phyloP scores from a whole-genome alignment of 2,113 vertebrate species.

The Chauna torquata region DNA sequence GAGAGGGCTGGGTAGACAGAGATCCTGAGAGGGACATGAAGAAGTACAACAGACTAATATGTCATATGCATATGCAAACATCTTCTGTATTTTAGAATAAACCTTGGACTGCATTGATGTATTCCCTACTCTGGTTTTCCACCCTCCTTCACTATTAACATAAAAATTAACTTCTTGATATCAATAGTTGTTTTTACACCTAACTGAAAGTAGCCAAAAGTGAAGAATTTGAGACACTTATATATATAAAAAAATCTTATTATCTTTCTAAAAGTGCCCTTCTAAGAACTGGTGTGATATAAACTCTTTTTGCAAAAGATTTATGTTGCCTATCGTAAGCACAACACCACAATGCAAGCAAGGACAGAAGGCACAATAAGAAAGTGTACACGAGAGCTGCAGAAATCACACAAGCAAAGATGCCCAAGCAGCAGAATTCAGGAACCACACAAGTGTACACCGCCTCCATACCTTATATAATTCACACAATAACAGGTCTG shows the following conservation, averaged over 20 bases:
- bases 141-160: background rate
- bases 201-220: background rate
- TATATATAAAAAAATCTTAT: background rate
- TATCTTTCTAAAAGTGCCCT: background rate
- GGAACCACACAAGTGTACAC: background rate
- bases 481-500: background rate
- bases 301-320: background rate
- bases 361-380: background rate
- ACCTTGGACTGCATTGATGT: background rate
- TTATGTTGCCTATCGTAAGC: background rate
- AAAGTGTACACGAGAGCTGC: background rate
- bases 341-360: background rate
- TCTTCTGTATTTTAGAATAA: background rate
- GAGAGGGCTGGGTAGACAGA: background rate
- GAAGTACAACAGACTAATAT: background rate
- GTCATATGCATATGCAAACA: background rate
- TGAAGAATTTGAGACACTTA: background rate
- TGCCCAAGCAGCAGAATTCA: background rate
- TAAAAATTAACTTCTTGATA: background rate
- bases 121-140: background rate
- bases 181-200: background rate
- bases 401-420: background rate
- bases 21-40: background rate
- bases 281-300: background rate
- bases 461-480: conserved; percentile 18